Evolutionary conservation across 2,888 invertebrate genomes (phyloP).

Genomic region (Hypercompe scribonia): DNA sequence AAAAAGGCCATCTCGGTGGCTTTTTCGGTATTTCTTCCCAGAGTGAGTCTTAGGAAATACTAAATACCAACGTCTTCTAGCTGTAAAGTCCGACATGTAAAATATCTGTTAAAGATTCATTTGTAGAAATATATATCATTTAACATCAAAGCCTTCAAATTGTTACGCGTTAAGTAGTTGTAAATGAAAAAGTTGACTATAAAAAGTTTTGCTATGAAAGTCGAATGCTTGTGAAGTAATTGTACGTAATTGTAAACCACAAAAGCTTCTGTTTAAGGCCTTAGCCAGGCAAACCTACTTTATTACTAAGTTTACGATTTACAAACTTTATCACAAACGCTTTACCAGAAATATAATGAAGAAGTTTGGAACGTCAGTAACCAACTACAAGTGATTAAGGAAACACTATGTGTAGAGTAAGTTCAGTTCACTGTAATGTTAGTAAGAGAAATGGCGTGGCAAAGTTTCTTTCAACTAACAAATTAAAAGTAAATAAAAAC

Average conservation of each 20-base stretch:
- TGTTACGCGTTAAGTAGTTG: neutral
- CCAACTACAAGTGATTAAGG: neutral
- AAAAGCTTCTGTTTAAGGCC: neutral
- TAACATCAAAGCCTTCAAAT: too few species aligned
- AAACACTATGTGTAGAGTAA: neutral
- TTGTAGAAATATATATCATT: neutral
- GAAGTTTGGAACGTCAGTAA: neutral
- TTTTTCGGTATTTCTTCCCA: too few species aligned
- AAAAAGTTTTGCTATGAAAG: neutral
- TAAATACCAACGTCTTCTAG: too few species aligned
- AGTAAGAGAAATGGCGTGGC: neutral
- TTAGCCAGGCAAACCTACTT: neutral
- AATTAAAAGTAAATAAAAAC: too few species aligned
- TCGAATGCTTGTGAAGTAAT: neutral
- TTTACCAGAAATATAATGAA: neutral
- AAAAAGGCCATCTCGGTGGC: too few species aligned
- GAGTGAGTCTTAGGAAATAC: too few species aligned
- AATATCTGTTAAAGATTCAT: too few species aligned
- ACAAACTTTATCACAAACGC: neutral
- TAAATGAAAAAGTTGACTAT: neutral
- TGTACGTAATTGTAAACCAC: neutral
- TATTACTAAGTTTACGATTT: neutral
- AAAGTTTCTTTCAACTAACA: neutral
- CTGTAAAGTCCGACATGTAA: too few species aligned
- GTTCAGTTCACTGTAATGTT: neutral